Evolutionary conservation across 2,797 vertebrate genomes (phyloP), one percentile per base, ranked within the genome.

Genomic region (Dromococcyx pavoninus): DNA sequence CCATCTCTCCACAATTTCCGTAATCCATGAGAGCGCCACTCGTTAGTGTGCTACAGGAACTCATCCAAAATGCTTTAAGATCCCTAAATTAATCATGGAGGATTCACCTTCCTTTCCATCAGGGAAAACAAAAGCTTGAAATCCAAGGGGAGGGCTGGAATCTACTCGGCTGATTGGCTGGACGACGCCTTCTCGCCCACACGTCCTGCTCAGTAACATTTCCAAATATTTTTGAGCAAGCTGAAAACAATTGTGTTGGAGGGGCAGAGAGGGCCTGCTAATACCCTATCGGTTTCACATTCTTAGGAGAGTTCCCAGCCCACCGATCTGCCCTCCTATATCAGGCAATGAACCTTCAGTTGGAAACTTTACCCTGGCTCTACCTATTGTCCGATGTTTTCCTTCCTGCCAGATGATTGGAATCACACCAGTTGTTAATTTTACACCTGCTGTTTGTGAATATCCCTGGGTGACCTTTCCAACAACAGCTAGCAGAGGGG

Each of bases 211-310:
- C n/a, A 0, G 80, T 76, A 95, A 96, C 94, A 94, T 94, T 96
- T 93, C 95, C 93, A 96, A 95, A 87, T 96, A 94, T 93, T 96
- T 94, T 96, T 91, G 90, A 91, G 95, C 93, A 67, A 95, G 96
- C 95, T 92, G 96, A 95, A 96, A 95, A 97, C 96, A 96, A 96
- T 92, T 50, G 92, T 96, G 96, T 92, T 88, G 95, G 95, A 94
- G 96, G 93, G 87, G 95, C 91, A 85, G 91, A 93, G 84, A 81
- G 85, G 79, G 69, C 57, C 83, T 95, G 95, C 89, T 96, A 96
- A 97, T 94, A 96, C 94, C 96, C 88, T 96, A 96, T 96, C 94
- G 2, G 69, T 96, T 95, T 97, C 96, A 97, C 95, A 96, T 96
- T 97, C 95, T 72, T 67, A 96, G 93, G 95, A 96, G 95, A 94